phyloP scores from a whole-genome alignment of 2,888 invertebrate genomes.

The Lasioglossum leucozonium region DNA sequence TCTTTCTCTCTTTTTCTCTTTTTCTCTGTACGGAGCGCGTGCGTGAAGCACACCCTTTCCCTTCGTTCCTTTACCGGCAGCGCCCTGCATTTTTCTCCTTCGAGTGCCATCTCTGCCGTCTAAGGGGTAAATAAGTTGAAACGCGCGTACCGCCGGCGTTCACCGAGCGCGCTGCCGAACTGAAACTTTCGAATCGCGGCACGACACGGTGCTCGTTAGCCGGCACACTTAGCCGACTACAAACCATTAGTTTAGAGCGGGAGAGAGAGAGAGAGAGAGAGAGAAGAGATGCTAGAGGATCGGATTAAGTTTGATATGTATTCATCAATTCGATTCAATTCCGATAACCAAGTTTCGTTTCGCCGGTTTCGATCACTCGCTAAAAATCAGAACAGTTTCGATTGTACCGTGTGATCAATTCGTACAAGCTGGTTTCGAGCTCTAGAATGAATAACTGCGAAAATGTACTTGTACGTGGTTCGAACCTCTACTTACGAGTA shows the following conservation, averaged over 20 bases:
- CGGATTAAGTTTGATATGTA: neutral
- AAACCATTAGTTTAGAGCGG: neutral
- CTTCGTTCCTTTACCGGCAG: slow-evolving; percentile 21
- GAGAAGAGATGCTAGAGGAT: neutral
- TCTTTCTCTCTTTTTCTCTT: neutral
- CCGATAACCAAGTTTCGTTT: neutral
- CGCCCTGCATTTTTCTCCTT: slow-evolving; percentile 34
- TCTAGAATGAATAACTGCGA: too few relatives aligned
- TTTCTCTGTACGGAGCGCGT: neutral
- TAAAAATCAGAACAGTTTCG: neutral
- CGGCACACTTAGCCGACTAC: neutral
- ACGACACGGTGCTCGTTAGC: neutral
- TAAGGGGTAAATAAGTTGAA: slow-evolving; percentile 58
- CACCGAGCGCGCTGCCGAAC: neutral
- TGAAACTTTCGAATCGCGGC: slow-evolving; percentile 9
- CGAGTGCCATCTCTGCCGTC: slow-evolving; percentile 36
- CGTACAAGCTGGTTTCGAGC: too few relatives aligned
- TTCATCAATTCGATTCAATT: neutral
- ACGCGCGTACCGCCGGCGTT: neutral
- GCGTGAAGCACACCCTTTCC: slow-evolving; percentile 9
- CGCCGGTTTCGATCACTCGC: neutral
- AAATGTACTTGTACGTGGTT: neutral
- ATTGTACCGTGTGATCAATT: too few relatives aligned
- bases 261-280: too few relatives aligned
- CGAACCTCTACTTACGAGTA: neutral